Percentiles rank a stretch among this genome's conserved stretches.
phyloP scores from a whole-genome alignment of 2,797 vertebrate species.

The Serranus cabrilla region DNA sequence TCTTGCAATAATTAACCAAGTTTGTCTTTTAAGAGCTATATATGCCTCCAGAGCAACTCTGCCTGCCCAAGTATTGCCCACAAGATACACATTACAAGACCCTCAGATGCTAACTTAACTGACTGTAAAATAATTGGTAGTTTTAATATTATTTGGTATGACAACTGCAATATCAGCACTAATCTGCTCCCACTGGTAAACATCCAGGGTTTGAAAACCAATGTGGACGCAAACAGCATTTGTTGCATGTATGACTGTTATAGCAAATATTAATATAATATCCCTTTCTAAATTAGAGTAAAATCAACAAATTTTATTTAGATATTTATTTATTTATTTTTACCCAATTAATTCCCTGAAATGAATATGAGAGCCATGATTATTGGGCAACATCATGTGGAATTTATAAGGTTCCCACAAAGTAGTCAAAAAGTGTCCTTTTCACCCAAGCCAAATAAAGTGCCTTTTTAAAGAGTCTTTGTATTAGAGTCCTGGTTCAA shows the following conservation, averaged over 20 bases:
- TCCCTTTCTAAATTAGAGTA: constrained; percentile 38
- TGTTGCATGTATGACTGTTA: constrained; percentile 12
- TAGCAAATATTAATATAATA: constrained; percentile 23
- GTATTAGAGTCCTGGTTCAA: constrained; percentile 84
- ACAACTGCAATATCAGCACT: not conserved
- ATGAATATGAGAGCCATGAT: constrained; percentile 21
- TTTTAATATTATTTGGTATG: constrained; percentile 14
- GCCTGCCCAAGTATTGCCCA: not conserved
- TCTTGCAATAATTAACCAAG: not conserved
- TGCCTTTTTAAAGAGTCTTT: constrained; percentile 32
- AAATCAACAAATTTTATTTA: constrained; percentile 40
- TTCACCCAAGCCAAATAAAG: constrained; percentile 18
- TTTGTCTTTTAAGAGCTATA: not conserved
- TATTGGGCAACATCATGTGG: constrained; percentile 11
- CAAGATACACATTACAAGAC: not conserved
- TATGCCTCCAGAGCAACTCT: not conserved
- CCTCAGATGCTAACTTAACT: not conserved
- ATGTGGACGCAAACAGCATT: constrained; percentile 12
- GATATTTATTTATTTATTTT: no score
- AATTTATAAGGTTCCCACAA: constrained; percentile 11
- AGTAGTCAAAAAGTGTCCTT: constrained; percentile 15
- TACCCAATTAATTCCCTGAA: constrained; percentile 27
- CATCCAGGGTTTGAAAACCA: not conserved
- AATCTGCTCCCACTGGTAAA: not conserved
- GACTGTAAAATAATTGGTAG: not conserved